These are phyloP conservation scores for Listronotus oregonensis DNA, from an alignment of 1,140 invertebrate genomes.

Conservation along the genomic window DNA sequence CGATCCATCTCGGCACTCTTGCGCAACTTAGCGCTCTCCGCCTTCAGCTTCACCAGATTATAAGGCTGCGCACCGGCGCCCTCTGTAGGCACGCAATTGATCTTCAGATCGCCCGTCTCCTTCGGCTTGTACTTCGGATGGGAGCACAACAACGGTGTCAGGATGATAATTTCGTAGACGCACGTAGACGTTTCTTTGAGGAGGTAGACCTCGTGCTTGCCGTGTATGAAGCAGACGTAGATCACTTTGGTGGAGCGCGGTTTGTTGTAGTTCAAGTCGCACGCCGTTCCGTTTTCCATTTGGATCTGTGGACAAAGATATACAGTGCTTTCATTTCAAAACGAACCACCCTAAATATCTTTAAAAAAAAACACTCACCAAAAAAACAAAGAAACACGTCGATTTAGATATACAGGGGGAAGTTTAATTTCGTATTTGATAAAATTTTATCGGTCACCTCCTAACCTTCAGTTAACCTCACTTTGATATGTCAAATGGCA, in stretches of 20 bases:
- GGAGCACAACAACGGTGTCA: conserved; percentile 82
- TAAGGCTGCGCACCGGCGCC: conserved; percentile 75
- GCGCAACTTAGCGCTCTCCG: conserved; percentile 71
- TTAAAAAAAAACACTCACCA: no score
- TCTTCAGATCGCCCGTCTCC: conserved; percentile 78
- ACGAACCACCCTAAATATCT: no score
- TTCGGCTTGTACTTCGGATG: conserved; percentile 89
- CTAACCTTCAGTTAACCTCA: no score
- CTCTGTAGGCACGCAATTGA: conserved; percentile 77
- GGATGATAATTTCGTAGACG: conserved; percentile 89
- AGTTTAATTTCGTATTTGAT: no score
- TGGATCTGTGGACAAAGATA: conserved; percentile 58
- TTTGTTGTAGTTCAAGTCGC: conserved; percentile 84
- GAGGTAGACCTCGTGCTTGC: conserved; percentile 89
- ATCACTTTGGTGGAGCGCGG: conserved; percentile 79
- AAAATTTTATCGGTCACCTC: no score
- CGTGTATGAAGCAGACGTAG: conserved; percentile 83
- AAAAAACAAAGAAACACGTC: no score
- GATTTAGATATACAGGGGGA: no score
- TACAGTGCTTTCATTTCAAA: no score
- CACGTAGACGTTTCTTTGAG: conserved; percentile 93
- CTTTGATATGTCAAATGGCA: no score
- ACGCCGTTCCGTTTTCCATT: conserved; percentile 83
- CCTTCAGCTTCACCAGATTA: conserved; percentile 72
- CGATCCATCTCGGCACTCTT: conserved; percentile 71